Base-by-base conservation (phyloP, 2,797 vertebrate species). In the Orientallactaga sibirica region DNA sequence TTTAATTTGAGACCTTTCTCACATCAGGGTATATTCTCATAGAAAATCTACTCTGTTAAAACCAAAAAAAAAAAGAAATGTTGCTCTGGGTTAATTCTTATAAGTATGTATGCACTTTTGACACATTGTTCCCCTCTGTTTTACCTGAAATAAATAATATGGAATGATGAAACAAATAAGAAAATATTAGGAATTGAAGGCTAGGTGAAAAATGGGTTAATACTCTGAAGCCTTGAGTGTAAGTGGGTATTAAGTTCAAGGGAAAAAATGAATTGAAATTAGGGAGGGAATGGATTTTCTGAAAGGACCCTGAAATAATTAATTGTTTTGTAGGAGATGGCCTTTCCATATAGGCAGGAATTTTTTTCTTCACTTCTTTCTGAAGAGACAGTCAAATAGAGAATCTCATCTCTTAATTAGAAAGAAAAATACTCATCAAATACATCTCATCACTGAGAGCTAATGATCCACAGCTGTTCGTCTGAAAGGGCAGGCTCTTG, bases 371-470 rank as follows among this genome's bases (percentile, higher is more conserved):
- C 95, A 80, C 95, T 98, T 97, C 96, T 97, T 94, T 97, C 96
- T 98, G 97, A 98, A 98, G 97, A 98, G 79, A 98, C 93, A 97
- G 97, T 98, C 96, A 98, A 97, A 98, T 96, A 97, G 97, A 98
- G 97, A 98, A 98, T 98, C 96, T 98, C 81, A 20, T 98, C 97
- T 98, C 97, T 98, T 98, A 98, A 98, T 98, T 98, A 98, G 98
- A 98, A 98, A 98, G 98, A 98, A 98, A 98, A 98, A 98, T 98
- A 98, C 97, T 98, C 97, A 98, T 98, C 98, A 98, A 98, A 98
- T 95, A 97, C 96, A 97, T 98, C 97, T 98, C 97, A 98, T 98
- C 98, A 98, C 97, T 98, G 96, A 97, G 97, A 98, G 97, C 97
- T 98, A 98, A 98, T 98, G 98, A 98, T 97, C 97, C 98, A 98